Base-by-base conservation (phyloP, 2,888 invertebrate species). In the Anoncus sp. region DNA sequence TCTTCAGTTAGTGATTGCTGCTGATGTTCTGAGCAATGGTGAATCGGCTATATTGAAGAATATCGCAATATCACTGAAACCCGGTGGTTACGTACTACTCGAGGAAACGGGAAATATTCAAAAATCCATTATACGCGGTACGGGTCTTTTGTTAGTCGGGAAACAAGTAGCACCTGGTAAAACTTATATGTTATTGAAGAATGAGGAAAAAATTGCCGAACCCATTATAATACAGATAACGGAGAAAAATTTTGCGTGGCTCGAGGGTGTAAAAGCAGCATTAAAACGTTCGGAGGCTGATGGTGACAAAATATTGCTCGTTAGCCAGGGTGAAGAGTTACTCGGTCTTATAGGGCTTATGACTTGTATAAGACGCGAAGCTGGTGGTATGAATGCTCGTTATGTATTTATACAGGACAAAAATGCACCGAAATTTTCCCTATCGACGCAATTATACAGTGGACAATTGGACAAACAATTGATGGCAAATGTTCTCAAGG, bases 331-430 rank as follows among this genome's bases (percentile, higher is more conserved):
- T 51, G 94, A 95, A 84, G 93, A 95, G 75, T 90, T 93, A 27
- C 85, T 90, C 3, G 90, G 99, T 63, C 93, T 97, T 80, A 93
- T 98, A 72, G 99, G 99, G 55, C 93, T 99, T 89, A 95, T 96
- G 87, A 96, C 97, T 88, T 99, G 99, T 91, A 93, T 99, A 82
- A 95, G 96, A 86, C 95, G 94, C 85, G 99, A 99, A 93, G 94
- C 96, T 6, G 98, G 97, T 81, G 98, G 98, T 20, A 92, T 93
- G 74, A 94, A 94, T 84, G 94, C 97, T 47, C 94, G 97, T 87
- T 94, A 94, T 75, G 93, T 95, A 76, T 95, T 95, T 87, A 93
- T 96, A 82, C 95, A 95, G 86, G 95, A 94, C 83, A 92, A 92
- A 45, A 93, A 92, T 73, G 93, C 93, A 0, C 92, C 93, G 20